Evolutionary conservation across 2,797 vertebrate genomes (phyloP).

Genomic region (Eulemur mongoz): DNA sequence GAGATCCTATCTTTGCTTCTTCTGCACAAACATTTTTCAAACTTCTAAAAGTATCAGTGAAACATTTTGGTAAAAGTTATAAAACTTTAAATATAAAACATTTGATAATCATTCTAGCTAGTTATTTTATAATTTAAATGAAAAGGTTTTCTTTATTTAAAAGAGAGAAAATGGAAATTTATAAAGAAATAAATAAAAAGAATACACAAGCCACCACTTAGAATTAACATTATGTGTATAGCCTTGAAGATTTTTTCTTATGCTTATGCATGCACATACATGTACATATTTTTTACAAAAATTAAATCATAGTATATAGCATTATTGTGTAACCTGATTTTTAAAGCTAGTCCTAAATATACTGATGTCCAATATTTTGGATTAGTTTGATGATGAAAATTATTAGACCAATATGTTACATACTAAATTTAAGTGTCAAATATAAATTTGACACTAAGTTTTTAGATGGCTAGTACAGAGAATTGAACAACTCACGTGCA

Average conservation of each 20-base stretch:
- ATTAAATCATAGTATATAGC: neutral
- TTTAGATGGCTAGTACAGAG: neutral
- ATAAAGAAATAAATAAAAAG: neutral
- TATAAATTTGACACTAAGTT: slow-evolving; percentile 20
- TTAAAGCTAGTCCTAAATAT: slow-evolving; percentile 1
- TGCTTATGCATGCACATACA: neutral
- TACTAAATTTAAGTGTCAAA: neutral
- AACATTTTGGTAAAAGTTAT: neutral
- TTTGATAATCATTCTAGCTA: neutral
- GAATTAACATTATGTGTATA: neutral
- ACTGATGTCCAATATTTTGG: neutral
- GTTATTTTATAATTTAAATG: neutral
- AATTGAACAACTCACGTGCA: neutral
- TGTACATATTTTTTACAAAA: neutral
- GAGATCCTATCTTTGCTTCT: neutral
- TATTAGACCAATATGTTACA: neutral
- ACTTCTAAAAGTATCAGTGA: neutral
- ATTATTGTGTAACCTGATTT: neutral
- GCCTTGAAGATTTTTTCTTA: neutral
- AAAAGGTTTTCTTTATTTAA: neutral
- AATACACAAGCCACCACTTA: neutral
- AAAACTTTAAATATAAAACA: neutral
- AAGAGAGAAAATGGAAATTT: neutral
- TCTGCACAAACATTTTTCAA: neutral
- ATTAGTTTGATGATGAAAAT: slow-evolving; percentile 1